phyloP scores from a whole-genome alignment of 2,797 vertebrate species.

The Podargus strigoides region DNA sequence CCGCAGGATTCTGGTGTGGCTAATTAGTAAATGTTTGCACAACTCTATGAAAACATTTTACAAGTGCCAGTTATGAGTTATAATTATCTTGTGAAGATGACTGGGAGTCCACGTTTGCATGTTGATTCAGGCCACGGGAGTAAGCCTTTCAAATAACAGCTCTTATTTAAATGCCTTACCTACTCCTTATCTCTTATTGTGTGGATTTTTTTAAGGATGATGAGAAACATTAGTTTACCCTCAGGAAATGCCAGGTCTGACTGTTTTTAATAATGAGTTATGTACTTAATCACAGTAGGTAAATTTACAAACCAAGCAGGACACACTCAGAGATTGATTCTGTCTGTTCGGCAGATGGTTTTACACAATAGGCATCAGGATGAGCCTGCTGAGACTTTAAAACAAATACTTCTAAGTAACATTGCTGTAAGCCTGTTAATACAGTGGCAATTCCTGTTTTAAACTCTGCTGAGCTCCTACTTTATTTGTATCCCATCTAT shows the following conservation, averaged over 20 bases:
- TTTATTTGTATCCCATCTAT: constrained; percentile 38
- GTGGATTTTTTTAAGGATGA: background rate
- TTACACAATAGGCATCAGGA: constrained; percentile 15
- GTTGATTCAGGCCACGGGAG: constrained; percentile 3
- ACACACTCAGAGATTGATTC: constrained; percentile 18
- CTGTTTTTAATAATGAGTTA: constrained; percentile 65
- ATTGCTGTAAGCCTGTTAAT: constrained; percentile 44
- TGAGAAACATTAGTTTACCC: constrained; percentile 40
- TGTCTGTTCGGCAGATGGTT: constrained; percentile 50
- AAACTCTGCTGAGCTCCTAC: constrained; percentile 7
- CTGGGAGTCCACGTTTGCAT: background rate
- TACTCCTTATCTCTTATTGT: background rate
- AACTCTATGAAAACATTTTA: background rate
- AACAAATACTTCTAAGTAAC: constrained; percentile 51
- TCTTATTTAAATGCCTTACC: constrained; percentile 17
- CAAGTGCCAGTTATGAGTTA: constrained; percentile 43
- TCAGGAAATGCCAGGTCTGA: constrained; percentile 46
- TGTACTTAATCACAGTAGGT: constrained; percentile 53
- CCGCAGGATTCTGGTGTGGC: background rate
- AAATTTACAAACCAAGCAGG: constrained; percentile 50
- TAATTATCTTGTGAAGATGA: constrained; percentile 36
- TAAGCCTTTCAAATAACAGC: background rate
- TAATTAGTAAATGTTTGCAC: constrained; percentile 54
- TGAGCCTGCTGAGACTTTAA: constrained; percentile 48
- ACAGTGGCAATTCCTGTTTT: constrained; percentile 24